Base-by-base conservation (phyloP, 1,140 invertebrate species). In the Lepidurus couesii region DNA sequence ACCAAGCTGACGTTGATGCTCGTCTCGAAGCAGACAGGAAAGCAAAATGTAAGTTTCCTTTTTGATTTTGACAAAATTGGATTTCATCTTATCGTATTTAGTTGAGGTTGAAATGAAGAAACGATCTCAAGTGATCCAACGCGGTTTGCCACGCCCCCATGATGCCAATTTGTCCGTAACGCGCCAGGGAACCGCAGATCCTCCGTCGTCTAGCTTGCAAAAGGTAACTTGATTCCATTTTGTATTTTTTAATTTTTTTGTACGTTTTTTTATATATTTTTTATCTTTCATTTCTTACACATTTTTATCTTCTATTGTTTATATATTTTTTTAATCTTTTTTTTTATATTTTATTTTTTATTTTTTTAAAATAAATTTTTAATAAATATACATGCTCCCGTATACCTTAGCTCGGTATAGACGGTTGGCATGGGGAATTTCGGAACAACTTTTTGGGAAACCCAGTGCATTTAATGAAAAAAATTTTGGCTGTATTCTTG, bases 1-100 rank as follows among this genome's bases (percentile, higher is more conserved):
- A 97, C 86, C 95, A 98, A 85, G 93, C 95, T 0, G 96, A 99
- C 85, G 85, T 96, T 0, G 96, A 98, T 84, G 90, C 90, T 0
- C 86, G 90, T 74, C 82, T 86, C 78, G 86, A 90, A 74, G 87
- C 88, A 76, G 90, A 93, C 81, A 83, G 89, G 78, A 84, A 89
- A 79, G 89, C 88, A 80, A 85, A 88, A 84, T 86, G 91, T 91
- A 84, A 83, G 82, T 82, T 80, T 74, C 1, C 26, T 77, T 75
- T n/a, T 79, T 75, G 44, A 9, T 75, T 42, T 77, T 43, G 0
- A 75, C 4, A 75, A 10, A 47, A 13, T 44, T 73, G 73, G 0
- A 42, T 44, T 76, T 45, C n/a, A 80, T 80, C 1, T n/a, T 9
- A 65, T 65, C 13, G 77, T 11, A 34, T 81, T 80, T 83, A 87